phyloP scores from a whole-genome alignment of 2,113 vertebrate genomes.

The Perca schrenkii region DNA sequence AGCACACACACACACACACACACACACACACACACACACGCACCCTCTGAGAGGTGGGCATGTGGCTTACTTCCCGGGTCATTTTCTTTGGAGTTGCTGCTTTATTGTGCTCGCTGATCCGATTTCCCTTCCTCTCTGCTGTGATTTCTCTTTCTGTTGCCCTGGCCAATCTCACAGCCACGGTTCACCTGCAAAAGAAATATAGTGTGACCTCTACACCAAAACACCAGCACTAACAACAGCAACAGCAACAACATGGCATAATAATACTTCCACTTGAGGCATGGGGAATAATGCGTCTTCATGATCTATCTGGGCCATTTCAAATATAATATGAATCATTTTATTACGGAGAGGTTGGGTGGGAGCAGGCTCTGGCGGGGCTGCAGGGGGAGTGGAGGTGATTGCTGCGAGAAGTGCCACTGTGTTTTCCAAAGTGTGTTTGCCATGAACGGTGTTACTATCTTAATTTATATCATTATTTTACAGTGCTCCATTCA shows the following conservation, averaged over 20 bases:
- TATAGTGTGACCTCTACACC: slow-evolving; percentile 62
- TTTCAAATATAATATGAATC: slow-evolving; percentile 67
- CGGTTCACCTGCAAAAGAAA: slow-evolving; percentile 64
- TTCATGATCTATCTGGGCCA: slow-evolving; percentile 71
- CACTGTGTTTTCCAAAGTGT: slow-evolving; percentile 2
- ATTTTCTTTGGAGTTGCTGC: slow-evolving; percentile 70
- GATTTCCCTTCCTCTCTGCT: slow-evolving; percentile 75
- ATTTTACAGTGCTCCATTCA: not conserved
- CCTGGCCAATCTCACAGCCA: slow-evolving; percentile 70
- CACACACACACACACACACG: slow-evolving; percentile 20
- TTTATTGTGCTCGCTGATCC: slow-evolving; percentile 79
- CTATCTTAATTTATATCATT: slow-evolving; percentile 5
- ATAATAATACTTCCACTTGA: slow-evolving; percentile 68
- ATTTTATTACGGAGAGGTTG: slow-evolving; percentile 56
- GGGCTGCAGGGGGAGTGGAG: slow-evolving; percentile 5
- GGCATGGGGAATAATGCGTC: slow-evolving; percentile 68
- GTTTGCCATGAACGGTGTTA: slow-evolving; percentile 11
- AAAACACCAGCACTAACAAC: slow-evolving; percentile 49
- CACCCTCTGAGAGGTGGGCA: slow-evolving; percentile 28
- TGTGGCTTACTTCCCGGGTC: slow-evolving; percentile 64
- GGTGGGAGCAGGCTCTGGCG: slow-evolving; percentile 5
- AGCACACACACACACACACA: slow-evolving; percentile 52
- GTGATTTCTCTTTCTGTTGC: slow-evolving; percentile 79
- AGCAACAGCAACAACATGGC: slow-evolving; percentile 55
- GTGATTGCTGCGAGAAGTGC: slow-evolving; percentile 4